phyloP scores from a whole-genome alignment of 1,140 invertebrate species.

The Palaemon carinicauda region DNA sequence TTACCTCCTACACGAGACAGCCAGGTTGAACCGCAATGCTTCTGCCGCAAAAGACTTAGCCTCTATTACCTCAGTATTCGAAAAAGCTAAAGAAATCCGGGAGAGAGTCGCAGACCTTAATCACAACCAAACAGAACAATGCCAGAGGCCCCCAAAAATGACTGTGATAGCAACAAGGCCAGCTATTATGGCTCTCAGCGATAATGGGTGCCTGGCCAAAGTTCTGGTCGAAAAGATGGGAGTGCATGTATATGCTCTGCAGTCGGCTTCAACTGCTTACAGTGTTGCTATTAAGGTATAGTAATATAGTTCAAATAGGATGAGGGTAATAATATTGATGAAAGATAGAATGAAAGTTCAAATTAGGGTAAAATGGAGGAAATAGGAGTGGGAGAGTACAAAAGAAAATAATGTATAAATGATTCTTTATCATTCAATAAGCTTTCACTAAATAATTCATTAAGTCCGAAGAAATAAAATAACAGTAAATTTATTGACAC shows the following conservation, averaged over 20 bases:
- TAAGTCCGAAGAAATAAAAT: no score
- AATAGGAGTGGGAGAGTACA: no score
- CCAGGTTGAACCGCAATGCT: not conserved
- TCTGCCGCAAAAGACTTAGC: not conserved
- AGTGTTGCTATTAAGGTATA: slow-evolving; percentile 47
- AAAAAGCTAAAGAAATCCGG: not conserved
- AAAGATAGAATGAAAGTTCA: not conserved
- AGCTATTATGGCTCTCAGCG: slow-evolving; percentile 10
- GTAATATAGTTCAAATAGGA: no score
- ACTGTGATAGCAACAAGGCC: not conserved
- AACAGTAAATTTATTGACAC: no score
- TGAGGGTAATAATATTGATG: not conserved
- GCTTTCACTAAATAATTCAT: no score
- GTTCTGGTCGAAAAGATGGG: slow-evolving; percentile 33
- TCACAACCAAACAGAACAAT: not conserved
- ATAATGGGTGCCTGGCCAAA: slow-evolving; percentile 19
- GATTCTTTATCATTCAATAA: no score
- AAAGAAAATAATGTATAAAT: no score
- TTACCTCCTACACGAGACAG: slow-evolving; percentile 16
- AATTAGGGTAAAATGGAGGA: no score
- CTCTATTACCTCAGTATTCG: slow-evolving; percentile 18
- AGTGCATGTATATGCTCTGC: slow-evolving; percentile 30
- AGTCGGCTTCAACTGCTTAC: slow-evolving; percentile 11
- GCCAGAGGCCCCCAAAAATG: no score
- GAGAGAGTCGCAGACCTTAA: not conserved